phyloP scores from a whole-genome alignment of 2,888 invertebrate genomes.

The Oscheius sp. region DNA sequence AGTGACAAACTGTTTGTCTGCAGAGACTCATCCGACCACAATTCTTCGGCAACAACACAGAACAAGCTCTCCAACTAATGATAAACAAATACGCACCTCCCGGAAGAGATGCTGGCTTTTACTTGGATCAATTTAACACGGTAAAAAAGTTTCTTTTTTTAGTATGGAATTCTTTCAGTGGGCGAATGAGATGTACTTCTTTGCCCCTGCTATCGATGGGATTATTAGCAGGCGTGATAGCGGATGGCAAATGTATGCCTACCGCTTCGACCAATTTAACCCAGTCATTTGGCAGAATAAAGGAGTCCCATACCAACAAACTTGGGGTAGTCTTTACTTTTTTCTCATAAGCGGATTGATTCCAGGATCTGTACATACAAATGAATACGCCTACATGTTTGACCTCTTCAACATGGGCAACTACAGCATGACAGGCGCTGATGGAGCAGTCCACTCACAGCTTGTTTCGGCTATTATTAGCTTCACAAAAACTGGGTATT shows the following conservation, averaged over 20 bases:
- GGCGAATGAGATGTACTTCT: constrained; percentile 24
- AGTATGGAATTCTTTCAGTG: constrained; percentile 3
- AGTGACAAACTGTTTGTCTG: neutral
- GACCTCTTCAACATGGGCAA: constrained; percentile 27
- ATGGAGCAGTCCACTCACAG: constrained; percentile 11
- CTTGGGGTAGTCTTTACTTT: constrained; percentile 14
- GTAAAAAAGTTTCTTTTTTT: neutral
- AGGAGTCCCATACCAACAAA: neutral
- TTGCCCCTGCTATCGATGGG: constrained; percentile 22
- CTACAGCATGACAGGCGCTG: constrained; percentile 27
- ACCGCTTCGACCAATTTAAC: constrained; percentile 30
- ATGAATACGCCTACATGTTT: constrained; percentile 37
- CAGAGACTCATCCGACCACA: constrained; percentile 22
- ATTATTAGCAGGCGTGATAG: constrained; percentile 15
- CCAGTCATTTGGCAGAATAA: constrained; percentile 19
- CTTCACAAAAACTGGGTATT: constrained; percentile 34
- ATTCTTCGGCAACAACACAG: constrained; percentile 22
- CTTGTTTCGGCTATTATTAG: constrained; percentile 5
- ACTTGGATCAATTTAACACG: constrained; percentile 10
- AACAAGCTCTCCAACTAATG: constrained; percentile 24
- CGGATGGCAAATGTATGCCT: constrained; percentile 26
- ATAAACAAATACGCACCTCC: constrained; percentile 20
- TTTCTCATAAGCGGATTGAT: neutral
- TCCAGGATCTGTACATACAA: constrained; percentile 34
- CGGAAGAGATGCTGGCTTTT: constrained; percentile 10